Base-by-base conservation (phyloP, 2,888 invertebrate genomes). In the Temnothorax ravouxi region DNA sequence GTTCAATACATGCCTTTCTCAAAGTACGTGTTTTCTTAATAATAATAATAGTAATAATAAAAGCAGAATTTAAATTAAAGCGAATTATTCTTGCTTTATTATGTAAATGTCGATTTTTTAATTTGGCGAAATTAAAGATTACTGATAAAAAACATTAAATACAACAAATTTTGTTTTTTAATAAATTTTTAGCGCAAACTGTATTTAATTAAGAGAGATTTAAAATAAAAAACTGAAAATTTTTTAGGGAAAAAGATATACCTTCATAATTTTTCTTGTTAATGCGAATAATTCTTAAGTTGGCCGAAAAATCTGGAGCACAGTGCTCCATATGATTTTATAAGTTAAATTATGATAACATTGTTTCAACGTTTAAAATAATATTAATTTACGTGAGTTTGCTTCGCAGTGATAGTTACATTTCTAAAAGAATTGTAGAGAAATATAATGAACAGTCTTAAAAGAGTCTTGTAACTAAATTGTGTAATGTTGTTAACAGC, bases 401-500 rank as follows among this genome's bases (percentile, higher is more conserved):
- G 3, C n/a, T 44, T 74, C 11, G 56, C 18, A 76, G 3, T 34
- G 44, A 47, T 15, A 15, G 15, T 21, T 56, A 29, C 21, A 6
- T 47, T 50, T 62, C 34, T 38, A 25, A 3, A 25, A 18, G 4
- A 6, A 34, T 41, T 11, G 44, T 56, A n/a, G 44, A 44, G 21
- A 44, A n/a, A 77, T 52, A 13, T 54, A n/a, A 54, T 15, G n/a
- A 52, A 76, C 34, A 56, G 8, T 44, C 11, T 0, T 44, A 21
- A 67, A 56, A 13, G 15, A 56, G 6, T 44, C 1, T 29, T 15
- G 4, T 47, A 62, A 44, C 18, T 34, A 56, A 71, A 56, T 29
- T 41, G 6, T 11, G 18, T 9, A n/a, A 59, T 71, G 47, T 47
- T 47, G 34, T 47, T 79, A 79, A 72, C 71, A 72, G 44, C n/a